Conservation (phyloP, 1,140 invertebrate species). For the Drosophila athabasca region DNA sequence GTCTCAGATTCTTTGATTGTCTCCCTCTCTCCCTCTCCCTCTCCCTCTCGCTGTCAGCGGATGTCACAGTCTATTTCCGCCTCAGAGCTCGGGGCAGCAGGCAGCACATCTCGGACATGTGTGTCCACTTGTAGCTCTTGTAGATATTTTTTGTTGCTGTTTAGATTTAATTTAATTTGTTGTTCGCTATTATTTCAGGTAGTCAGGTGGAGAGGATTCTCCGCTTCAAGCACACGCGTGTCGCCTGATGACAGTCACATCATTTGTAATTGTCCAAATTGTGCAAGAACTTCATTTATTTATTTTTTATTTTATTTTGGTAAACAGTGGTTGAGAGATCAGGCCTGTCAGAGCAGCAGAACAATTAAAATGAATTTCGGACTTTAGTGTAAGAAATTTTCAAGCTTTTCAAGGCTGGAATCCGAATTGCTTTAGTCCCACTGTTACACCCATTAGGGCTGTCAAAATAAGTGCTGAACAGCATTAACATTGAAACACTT, state of each 20-base stretch:
- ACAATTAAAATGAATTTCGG: too few species aligned
- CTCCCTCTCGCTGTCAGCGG: conserved; percentile 50
- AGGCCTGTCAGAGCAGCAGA: too few species aligned
- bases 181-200: conserved; percentile 50
- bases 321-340: conserved; percentile 28
- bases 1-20: conserved; percentile 28
- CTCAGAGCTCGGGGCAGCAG: conserved; percentile 20
- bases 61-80: conserved; percentile 78
- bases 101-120: conserved; percentile 32
- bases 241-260: conserved; percentile 54
- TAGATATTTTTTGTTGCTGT: conserved; percentile 23
- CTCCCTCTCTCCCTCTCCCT: too few species aligned
- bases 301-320: conserved; percentile 2
- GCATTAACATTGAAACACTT: conserved; percentile 64
- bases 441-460: conserved; percentile 46
- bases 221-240: conserved; percentile 13
- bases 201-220: conserved; percentile 33
- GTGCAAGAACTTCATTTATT: conserved; percentile 60
- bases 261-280: conserved; percentile 70
- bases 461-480: conserved; percentile 62
- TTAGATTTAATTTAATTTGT: conserved; percentile 61
- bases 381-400: too few species aligned
- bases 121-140: conserved; percentile 39
- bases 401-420: background rate
- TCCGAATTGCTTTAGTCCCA: conserved; percentile 22